A percentile compares a stretch with the other conserved stretches of the same genome.
Conservation (phyloP, 64 coral and sea anemone species). For the Actinia tenebrosa region DNA sequence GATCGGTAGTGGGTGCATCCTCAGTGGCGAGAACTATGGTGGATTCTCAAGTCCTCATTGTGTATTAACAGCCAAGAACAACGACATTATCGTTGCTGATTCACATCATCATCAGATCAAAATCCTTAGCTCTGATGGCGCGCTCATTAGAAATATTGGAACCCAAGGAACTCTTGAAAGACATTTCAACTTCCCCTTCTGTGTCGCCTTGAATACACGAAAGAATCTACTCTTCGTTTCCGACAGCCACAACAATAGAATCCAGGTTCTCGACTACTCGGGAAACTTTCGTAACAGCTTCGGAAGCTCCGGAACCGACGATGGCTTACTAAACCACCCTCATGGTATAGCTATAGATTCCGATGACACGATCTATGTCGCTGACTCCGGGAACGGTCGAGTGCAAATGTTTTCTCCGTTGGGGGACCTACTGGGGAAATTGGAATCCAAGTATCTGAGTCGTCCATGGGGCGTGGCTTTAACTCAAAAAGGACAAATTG, state of each 20-base stretch:
- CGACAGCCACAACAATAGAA: slow-evolving; percentile 68
- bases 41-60: slow-evolving; percentile 64
- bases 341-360: slow-evolving; percentile 58
- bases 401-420: slow-evolving; percentile 68
- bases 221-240: slow-evolving; percentile 46
- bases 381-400: slow-evolving; percentile 63
- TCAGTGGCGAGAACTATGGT: slow-evolving; percentile 51
- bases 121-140: slow-evolving; percentile 42
- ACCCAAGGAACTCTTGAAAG: slow-evolving; percentile 33
- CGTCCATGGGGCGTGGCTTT: slow-evolving; percentile 64
- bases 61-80: slow-evolving; percentile 20
- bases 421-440: slow-evolving; percentile 41
- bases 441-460: slow-evolving; percentile 25
- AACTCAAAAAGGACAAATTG: slow-evolving; percentile 29
- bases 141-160: slow-evolving; percentile 37
- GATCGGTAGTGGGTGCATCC: slow-evolving; percentile 49
- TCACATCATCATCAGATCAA: slow-evolving; percentile 66
- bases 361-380: slow-evolving; percentile 42
- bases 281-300: slow-evolving; percentile 45
- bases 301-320: slow-evolving; percentile 41
- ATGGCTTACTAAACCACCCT: slow-evolving; percentile 49
- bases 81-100: slow-evolving; percentile 53
- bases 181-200: slow-evolving; percentile 65
- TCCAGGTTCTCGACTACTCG: slow-evolving; percentile 42
- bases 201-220: slow-evolving; percentile 31